phyloP scores from a whole-genome alignment of 2,888 invertebrate species.

The Arenicola marina region DNA sequence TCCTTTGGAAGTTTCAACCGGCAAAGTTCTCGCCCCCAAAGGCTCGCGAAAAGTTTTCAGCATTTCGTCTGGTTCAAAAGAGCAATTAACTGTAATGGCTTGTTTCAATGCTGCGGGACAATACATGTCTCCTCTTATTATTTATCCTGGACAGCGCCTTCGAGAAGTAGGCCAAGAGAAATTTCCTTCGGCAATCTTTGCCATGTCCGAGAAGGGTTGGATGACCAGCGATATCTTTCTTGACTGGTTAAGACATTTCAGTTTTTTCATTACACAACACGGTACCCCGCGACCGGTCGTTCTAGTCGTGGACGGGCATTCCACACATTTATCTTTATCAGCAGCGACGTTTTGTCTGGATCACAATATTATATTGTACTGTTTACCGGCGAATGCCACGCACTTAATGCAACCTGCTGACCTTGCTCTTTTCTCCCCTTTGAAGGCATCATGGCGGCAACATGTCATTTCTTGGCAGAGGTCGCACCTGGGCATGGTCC shows the following conservation, averaged over 20 bases:
- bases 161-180: background rate
- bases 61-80: background rate
- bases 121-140: background rate
- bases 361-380: background rate
- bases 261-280: background rate
- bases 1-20: background rate
- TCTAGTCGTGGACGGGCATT: background rate
- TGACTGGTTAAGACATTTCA: background rate
- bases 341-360: background rate
- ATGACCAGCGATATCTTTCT: background rate
- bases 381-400: background rate
- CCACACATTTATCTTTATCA: background rate
- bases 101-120: background rate
- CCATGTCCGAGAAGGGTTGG: background rate
- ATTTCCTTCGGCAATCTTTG: background rate
- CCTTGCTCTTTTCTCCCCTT: background rate
- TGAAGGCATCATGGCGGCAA: background rate
- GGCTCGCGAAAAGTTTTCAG: too few relatives aligned
- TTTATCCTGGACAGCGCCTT: background rate
- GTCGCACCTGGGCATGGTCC: background rate
- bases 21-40: background rate
- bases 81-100: background rate
- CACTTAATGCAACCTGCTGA: slow-evolving; percentile 2
- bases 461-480: background rate
- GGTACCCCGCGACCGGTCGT: background rate